Evolutionary conservation across 2,113 vertebrate genomes (phyloP).

Genomic region (Gadus macrocephalus): DNA sequence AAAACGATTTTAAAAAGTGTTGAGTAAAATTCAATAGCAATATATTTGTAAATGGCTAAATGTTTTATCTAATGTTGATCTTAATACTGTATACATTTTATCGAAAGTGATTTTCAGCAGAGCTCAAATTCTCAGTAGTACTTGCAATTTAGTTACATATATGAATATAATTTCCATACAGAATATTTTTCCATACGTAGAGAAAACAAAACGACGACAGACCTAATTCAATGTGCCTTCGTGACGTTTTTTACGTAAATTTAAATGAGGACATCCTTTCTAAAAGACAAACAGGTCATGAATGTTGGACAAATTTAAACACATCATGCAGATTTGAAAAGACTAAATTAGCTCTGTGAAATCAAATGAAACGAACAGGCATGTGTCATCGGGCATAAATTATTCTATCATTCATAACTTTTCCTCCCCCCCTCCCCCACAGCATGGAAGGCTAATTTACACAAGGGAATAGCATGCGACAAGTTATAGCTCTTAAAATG

Average conservation of each 20-base stretch:
- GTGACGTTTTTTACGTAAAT: slow-evolving; percentile 79
- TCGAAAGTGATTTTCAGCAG: slow-evolving; percentile 65
- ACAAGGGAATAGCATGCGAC: slow-evolving; percentile 90
- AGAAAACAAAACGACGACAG: slow-evolving; percentile 64
- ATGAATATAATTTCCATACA: slow-evolving; percentile 53
- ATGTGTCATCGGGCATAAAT: slow-evolving; percentile 70
- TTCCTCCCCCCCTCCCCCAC: slow-evolving; percentile 69
- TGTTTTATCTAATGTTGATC: slow-evolving; percentile 73
- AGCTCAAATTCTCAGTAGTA: slow-evolving; percentile 57
- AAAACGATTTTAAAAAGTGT: slow-evolving; percentile 64
- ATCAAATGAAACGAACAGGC: slow-evolving; percentile 66
- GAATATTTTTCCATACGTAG: slow-evolving; percentile 51
- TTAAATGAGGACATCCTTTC: slow-evolving; percentile 69
- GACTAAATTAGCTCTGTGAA: slow-evolving; percentile 34
- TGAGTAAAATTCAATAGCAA: slow-evolving; percentile 76
- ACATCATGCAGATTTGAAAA: slow-evolving; percentile 51
- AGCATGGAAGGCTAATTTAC: slow-evolving; percentile 91
- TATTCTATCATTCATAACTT: slow-evolving; percentile 47
- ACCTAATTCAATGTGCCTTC: slow-evolving; percentile 95
- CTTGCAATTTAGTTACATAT: slow-evolving; percentile 52
- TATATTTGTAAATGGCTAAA: slow-evolving; percentile 80
- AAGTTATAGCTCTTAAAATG: slow-evolving; percentile 79
- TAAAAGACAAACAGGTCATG: slow-evolving; percentile 74
- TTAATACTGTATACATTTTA: slow-evolving; percentile 74
- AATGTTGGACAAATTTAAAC: slow-evolving; percentile 83